Base-by-base conservation (phyloP, 2,888 invertebrate genomes). In the Parascotia fuliginaria region DNA sequence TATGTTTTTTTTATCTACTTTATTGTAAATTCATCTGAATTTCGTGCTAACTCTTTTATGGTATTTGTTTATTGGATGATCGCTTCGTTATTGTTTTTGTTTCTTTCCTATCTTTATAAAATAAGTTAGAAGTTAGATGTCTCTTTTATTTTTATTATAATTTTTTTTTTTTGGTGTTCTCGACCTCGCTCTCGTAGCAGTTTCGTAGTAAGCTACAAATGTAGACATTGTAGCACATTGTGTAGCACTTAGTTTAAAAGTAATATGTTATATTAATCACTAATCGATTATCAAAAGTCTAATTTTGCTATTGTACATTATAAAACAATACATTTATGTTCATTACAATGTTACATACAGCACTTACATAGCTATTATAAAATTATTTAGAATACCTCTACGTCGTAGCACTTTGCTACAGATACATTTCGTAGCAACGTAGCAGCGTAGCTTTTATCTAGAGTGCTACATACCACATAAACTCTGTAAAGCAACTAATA, bases 1-100 rank as follows among this genome's bases (percentile, higher is more conserved):
- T 43, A 40, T 45, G 72, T 74, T 56, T 62, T 74, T 65, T 81
- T 81, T 82, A 81, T 80, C 76, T 79, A 87, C 81, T 83, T 81
- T 76, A 81, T 81, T 77, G 74, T 64, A 70, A 75, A 81, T 78
- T 78, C 73, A 69, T 67, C 64, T 62, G 66, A 70, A 71, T 74
- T 74, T 58, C 55, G 48, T 65, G 69, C 72, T 73, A 77, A 76
- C 73, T 75, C 66, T 61, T 72, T 75, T 66, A 72, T 70, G 65
- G 65, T 64, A 60, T 63, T 69, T 68, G 58, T 74, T 74, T 70
- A 70, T 75, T 58, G 38, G 47, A 39, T 55, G 51, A 59, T 64
- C 47, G 56, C 41, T 53, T 67, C 46, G 39, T 55, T 56, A 65
- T 62, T 55, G 60, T 63, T 63, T 69, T 27, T 36, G 37, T 44